Percentiles rank a stretch among this genome's conserved stretches.
These are phyloP conservation scores for Prochilodus magdalenae DNA, from an alignment of 2,113 vertebrate species.

Conservation along the genomic window DNA sequence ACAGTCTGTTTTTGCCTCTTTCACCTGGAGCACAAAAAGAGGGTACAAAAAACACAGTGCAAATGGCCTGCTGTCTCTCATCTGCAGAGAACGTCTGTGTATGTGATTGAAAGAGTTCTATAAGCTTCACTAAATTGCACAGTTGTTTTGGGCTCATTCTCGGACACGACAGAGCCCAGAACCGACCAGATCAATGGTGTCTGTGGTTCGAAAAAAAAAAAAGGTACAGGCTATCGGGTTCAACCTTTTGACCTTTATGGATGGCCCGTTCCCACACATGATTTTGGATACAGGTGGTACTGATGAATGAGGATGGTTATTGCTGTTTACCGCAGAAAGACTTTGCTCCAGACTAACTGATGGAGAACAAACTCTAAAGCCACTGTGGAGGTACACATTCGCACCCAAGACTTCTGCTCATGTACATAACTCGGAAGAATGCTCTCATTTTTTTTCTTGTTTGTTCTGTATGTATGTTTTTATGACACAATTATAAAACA, in stretches of 20 bases:
- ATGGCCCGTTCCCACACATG: neutral
- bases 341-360: neutral
- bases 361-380: neutral
- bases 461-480: constrained; percentile 24
- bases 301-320: neutral
- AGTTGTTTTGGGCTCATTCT: constrained; percentile 1
- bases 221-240: neutral
- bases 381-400: neutral
- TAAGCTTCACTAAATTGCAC: constrained; percentile 16
- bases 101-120: neutral
- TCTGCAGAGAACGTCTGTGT: neutral
- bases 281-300: neutral
- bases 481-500: constrained; percentile 18
- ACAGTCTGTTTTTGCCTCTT: constrained; percentile 14
- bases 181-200: neutral
- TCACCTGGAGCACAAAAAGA: constrained; percentile 1
- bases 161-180: neutral
- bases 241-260: neutral
- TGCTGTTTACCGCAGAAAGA: neutral
- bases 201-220: neutral
- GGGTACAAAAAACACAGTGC: neutral
- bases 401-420: neutral
- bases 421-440: neutral
- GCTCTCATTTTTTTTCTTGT: constrained; percentile 9
- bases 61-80: neutral